Conservation (phyloP, 2,113 vertebrate species). For the Amphilophus citrinellus region DNA sequence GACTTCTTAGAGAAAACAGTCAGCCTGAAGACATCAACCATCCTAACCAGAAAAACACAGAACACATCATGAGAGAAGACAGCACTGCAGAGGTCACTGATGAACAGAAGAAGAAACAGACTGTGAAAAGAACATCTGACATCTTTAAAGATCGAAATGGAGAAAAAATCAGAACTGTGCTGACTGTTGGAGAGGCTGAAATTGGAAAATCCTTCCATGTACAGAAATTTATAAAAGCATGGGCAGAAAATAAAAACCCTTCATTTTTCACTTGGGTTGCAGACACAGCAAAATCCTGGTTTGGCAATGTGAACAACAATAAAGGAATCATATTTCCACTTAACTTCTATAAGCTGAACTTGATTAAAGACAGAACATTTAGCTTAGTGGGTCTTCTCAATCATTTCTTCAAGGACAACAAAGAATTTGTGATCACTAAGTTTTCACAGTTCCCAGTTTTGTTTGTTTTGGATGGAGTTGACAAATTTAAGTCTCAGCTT, state of each 20-base stretch:
- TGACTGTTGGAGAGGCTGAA: neutral
- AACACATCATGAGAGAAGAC: neutral
- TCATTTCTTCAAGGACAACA: neutral
- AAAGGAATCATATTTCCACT: constrained; percentile 13
- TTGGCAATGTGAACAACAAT: fast-evolving
- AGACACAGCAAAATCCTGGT: fast-evolving
- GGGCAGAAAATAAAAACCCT: neutral
- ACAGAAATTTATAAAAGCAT: neutral
- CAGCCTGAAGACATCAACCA: fast-evolving
- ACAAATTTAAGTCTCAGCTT: too few species aligned
- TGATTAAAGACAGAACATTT: neutral
- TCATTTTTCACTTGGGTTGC: fast-evolving
- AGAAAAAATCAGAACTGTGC: neutral
- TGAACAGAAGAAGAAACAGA: neutral
- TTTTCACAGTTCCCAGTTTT: neutral
- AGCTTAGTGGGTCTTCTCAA: constrained; percentile 37
- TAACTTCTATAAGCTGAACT: neutral
- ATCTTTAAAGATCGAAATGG: neutral
- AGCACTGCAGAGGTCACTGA: fast-evolving
- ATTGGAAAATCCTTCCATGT: constrained; percentile 44
- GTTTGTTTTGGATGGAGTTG: too few species aligned
- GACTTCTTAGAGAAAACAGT: fast-evolving
- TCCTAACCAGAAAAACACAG: neutral
- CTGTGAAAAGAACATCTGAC: fast-evolving
- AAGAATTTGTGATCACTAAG: constrained; percentile 6